Conservation (phyloP, 2,113 vertebrate species). For the Grammatotria lemairii region DNA sequence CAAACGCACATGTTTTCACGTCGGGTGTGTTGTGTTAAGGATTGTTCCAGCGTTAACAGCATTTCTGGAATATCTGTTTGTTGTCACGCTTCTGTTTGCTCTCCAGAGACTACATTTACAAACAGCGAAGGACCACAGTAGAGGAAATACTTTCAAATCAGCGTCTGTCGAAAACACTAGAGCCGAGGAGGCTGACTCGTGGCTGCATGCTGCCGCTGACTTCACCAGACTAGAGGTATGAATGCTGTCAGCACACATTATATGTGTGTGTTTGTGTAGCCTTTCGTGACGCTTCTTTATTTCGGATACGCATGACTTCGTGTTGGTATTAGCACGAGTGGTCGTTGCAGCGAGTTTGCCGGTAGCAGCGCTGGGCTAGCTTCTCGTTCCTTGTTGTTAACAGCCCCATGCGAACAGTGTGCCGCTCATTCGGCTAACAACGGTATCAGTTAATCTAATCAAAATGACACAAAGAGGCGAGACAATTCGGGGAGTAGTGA, state of each 20-base stretch:
- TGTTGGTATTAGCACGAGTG: not conserved
- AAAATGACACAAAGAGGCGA: not conserved
- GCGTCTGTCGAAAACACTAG: not conserved
- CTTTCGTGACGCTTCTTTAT: not conserved
- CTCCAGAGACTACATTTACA: fast-evolving
- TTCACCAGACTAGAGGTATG: not conserved
- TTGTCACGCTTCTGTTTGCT: not conserved
- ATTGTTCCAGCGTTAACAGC: not conserved
- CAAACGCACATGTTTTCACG: slow-evolving; percentile 28
- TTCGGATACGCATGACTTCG: fast-evolving
- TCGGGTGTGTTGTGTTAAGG: slow-evolving; percentile 6
- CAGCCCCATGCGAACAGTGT: not conserved
- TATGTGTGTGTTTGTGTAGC: not conserved
- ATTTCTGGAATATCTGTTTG: fast-evolving
- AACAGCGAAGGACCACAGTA: not conserved
- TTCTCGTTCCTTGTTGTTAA: not conserved
- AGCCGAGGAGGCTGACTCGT: not conserved
- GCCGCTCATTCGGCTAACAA: not conserved
- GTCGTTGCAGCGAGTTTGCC: not conserved
- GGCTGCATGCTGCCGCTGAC: not conserved
- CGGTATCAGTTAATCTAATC: not conserved
- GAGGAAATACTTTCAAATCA: not conserved
- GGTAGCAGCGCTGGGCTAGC: not conserved
- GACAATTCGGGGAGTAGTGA: too few species aligned
- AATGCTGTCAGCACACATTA: fast-evolving